Evolutionary conservation across 2,888 invertebrate genomes (phyloP), one percentile per base, ranked within the genome.

Genomic region (Watsonalla cultraria): DNA sequence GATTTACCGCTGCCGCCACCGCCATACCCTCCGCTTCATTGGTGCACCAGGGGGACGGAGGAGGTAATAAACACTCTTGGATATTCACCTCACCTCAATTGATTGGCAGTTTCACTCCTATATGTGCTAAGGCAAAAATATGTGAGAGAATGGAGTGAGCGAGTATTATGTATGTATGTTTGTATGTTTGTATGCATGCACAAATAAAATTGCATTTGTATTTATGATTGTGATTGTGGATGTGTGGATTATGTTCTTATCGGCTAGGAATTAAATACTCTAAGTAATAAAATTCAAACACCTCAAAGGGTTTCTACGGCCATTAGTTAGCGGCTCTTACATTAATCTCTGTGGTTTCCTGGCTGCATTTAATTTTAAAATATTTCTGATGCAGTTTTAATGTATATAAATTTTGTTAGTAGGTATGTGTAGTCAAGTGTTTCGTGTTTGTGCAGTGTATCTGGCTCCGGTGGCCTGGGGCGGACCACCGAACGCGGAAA

Each of bases 401-500:
- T 5, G 13, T 0, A 4, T 14, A 13, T 45, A 13, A 45, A 13
- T 47, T 34, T 14, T 7, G 4, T 5, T 14, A 37, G 35, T 49
- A 39, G 9, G 14, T 9, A 6, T 37, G 34, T 37, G 48, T n/a
- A 4, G 24, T 24, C 1, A 24, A 24, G 24, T 24, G 4, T 5
- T 42, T 11, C 11, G 11, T 42, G 9, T 42, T 11, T 42, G 42
- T 54, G 6, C 65, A 84, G 84, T 81, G 2, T 73, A 65, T 52
- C 45, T 80, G 13, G 68, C 76, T 7, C 77, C 77, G 35, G 62
- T 83, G 70, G 76, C 79, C 4, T 76, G 77, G 74, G 76, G 69
- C 5, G 71, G 67, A 0, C 65, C 74, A 4, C 80, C 82, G 5
- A 72, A 65, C 37, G 73, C 74, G 7, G 81, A 84, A 4, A 47